Percentiles rank a stretch among this genome's conserved stretches.
phyloP scores from a whole-genome alignment of 2,888 invertebrate species.

The Dimorphilus gyrociliatus region DNA sequence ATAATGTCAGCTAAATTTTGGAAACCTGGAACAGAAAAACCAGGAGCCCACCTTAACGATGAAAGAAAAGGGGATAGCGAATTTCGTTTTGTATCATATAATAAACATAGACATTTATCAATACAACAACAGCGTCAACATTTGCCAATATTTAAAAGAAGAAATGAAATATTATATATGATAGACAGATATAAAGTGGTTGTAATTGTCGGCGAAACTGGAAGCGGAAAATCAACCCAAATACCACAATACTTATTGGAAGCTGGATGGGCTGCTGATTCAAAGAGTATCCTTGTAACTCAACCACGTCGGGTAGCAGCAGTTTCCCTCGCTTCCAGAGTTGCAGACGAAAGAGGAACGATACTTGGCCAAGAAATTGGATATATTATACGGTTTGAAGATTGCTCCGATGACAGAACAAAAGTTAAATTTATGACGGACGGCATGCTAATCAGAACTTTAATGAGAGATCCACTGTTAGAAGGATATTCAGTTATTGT shows the following conservation, averaged over 20 bases:
- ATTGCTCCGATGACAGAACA: conserved; percentile 26
- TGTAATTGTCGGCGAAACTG: conserved; percentile 72
- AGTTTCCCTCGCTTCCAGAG: conserved; percentile 65
- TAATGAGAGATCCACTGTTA: conserved; percentile 81
- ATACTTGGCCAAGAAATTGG: conserved; percentile 61
- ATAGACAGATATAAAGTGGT: conserved; percentile 76
- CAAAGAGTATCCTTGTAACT: conserved; percentile 61
- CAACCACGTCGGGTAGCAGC: conserved; percentile 82
- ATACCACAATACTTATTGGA: conserved; percentile 81
- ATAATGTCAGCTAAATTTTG: no score
- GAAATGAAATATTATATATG: conserved; percentile 71
- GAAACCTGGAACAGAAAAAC: conserved; percentile 10
- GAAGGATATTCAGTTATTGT: no score
- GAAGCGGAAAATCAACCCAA: conserved; percentile 85
- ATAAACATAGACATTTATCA: conserved; percentile 64
- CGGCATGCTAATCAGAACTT: conserved; percentile 78
- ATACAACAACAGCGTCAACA: conserved; percentile 65
- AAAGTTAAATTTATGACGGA: conserved; percentile 77
- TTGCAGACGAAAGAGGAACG: conserved; percentile 68
- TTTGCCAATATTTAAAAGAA: conserved; percentile 61
- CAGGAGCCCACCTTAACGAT: conserved; percentile 9
- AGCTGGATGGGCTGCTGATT: conserved; percentile 60
- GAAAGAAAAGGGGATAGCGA: conserved; percentile 12
- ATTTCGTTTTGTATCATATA: conserved; percentile 45
- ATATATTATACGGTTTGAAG: conserved; percentile 57